Evolutionary conservation across 1,140 invertebrate species (phyloP).

Genomic region (Cherax quadricarinatus): DNA sequence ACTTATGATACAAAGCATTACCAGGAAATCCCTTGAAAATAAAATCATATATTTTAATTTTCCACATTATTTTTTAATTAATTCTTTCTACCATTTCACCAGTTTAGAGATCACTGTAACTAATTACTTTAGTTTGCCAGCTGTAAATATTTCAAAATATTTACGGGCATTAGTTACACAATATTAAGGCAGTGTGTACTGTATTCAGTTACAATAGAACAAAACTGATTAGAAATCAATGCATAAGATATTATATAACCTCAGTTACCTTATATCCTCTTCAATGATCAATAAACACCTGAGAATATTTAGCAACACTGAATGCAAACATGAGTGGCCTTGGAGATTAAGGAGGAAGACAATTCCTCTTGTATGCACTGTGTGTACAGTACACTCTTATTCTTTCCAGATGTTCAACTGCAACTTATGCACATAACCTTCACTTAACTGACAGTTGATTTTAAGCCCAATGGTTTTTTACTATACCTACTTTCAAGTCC

Average conservation of each 20-base stretch:
- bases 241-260: background rate
- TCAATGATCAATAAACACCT: background rate
- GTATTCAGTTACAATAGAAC: constrained; percentile 34
- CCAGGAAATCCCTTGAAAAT: background rate
- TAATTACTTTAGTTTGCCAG: constrained; percentile 3
- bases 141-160: constrained; percentile 24
- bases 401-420: no score
- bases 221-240: background rate
- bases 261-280: background rate
- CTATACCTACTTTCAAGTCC: no score
- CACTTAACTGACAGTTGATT: no score
- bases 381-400: no score
- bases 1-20: background rate
- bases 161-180: constrained; percentile 40
- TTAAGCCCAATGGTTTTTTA: no score
- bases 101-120: constrained; percentile 30
- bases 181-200: constrained; percentile 56
- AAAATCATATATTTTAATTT: background rate
- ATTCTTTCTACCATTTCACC: background rate
- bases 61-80: background rate
- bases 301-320: background rate
- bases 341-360: background rate
- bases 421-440: no score
- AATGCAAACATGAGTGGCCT: background rate
- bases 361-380: no score